Conservation (phyloP, 2,797 vertebrate genomes). For the Karalla daura region DNA sequence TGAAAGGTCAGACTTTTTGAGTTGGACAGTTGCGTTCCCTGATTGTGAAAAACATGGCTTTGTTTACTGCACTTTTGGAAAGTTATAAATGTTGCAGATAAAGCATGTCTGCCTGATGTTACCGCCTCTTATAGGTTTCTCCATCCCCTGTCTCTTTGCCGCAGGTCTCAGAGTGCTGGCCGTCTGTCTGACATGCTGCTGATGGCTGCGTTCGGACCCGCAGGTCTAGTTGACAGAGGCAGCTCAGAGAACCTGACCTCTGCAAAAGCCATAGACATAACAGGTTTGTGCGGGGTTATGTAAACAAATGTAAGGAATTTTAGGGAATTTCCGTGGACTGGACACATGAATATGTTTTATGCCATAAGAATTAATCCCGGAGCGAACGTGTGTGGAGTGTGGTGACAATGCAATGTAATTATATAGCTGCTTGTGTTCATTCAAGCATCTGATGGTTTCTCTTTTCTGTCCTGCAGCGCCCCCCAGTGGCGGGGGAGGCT, state of each 20-base stretch:
- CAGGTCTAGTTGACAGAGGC: conserved; percentile 85
- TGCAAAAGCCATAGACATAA: conserved; percentile 91
- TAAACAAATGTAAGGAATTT: neutral
- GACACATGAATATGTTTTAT: too few species aligned
- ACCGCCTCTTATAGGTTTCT: neutral
- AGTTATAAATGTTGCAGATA: neutral
- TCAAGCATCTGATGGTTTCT: neutral
- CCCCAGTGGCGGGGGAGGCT: conserved; percentile 83
- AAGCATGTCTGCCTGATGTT: neutral
- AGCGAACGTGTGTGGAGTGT: too few species aligned
- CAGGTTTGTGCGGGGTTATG: conserved; percentile 72
- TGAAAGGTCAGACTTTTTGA: conserved; percentile 57
- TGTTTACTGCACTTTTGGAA: too few species aligned
- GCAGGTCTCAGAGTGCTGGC: conserved; percentile 93
- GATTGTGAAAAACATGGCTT: too few species aligned
- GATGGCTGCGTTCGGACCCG: conserved; percentile 94
- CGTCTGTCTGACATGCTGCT: conserved; percentile 95
- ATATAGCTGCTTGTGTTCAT: too few species aligned
- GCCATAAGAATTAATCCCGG: too few species aligned
- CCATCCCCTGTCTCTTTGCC: neutral
- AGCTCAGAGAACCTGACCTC: conserved; percentile 91
- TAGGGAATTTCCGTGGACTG: neutral
- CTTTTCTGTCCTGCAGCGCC: conserved; percentile 78
- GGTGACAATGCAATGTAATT: too few species aligned
- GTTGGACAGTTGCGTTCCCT: neutral